Percentiles rank a stretch among this genome's conserved stretches.
These are phyloP conservation scores for Mastigias papua DNA, from an alignment of 30 jellyfish, hydroid and myxozoan genomes.

Conservation along the genomic window DNA sequence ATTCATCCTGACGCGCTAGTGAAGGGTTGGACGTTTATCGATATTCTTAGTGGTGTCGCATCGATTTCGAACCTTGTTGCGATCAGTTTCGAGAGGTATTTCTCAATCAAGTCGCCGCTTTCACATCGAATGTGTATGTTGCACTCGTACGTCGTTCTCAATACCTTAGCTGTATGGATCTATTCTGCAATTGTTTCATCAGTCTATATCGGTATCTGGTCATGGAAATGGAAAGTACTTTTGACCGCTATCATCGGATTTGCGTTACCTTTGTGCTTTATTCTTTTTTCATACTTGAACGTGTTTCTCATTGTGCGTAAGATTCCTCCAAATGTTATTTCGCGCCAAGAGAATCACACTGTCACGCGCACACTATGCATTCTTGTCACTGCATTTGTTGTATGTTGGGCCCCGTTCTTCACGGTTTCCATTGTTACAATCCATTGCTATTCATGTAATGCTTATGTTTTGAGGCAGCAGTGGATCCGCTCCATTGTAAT, in stretches of 20 bases:
- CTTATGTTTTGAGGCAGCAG: constrained; percentile 50
- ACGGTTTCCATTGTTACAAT: constrained; percentile 64
- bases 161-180: constrained; percentile 73
- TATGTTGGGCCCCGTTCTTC: constrained; percentile 95
- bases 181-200: constrained; percentile 78
- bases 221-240: constrained; percentile 72
- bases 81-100: constrained; percentile 91
- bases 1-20: constrained; percentile 32
- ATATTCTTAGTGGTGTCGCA: constrained; percentile 90
- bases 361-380: constrained; percentile 82
- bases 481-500: constrained; percentile 89
- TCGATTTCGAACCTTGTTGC: constrained; percentile 91
- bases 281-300: constrained; percentile 70
- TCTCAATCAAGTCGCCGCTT: constrained; percentile 92
- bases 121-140: constrained; percentile 91
- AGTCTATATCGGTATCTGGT: constrained; percentile 55
- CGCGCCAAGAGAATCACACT: constrained; percentile 80
- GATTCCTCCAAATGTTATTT: constrained; percentile 69
- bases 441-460: constrained; percentile 56
- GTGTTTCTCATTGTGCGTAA: constrained; percentile 74
- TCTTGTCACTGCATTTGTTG: constrained; percentile 73
- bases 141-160: constrained; percentile 59
- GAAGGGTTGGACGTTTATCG: constrained; percentile 83
- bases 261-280: constrained; percentile 79
- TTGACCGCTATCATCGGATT: constrained; percentile 78